phyloP scores from a whole-genome alignment of 2,797 vertebrate species.

The Gallinago stenura region DNA sequence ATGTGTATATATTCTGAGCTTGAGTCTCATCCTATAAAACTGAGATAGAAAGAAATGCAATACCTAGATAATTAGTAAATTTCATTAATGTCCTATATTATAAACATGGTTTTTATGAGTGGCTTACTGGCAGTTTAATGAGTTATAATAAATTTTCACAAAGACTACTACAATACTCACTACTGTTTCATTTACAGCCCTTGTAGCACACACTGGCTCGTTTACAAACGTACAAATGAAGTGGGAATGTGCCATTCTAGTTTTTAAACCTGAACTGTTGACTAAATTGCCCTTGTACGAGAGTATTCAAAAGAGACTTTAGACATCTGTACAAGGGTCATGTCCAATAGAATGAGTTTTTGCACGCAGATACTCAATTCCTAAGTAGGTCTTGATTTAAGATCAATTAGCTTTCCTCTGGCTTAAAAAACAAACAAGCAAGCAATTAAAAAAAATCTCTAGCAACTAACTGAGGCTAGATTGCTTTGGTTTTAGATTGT shows the following conservation, averaged over 20 bases:
- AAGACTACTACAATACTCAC: not conserved
- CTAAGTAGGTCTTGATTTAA: not conserved
- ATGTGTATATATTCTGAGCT: not conserved
- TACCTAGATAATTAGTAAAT: not conserved
- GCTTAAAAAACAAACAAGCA: not conserved
- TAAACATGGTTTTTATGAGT: not conserved
- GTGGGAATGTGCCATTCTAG: not conserved
- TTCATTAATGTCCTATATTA: not conserved
- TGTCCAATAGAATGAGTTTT: not conserved
- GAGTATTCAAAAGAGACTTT: not conserved
- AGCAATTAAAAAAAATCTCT: not conserved
- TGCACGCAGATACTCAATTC: not conserved
- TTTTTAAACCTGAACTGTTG: not conserved
- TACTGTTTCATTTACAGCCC: not conserved
- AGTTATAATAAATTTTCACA: not conserved
- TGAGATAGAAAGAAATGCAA: not conserved
- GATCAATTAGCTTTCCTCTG: not conserved
- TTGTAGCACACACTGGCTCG: not conserved
- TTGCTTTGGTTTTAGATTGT: not conserved
- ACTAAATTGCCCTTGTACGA: not conserved
- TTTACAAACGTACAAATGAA: not conserved
- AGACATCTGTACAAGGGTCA: not conserved
- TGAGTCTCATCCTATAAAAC: not conserved
- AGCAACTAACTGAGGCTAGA: not conserved
- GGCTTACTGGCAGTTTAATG: not conserved